Conservation (phyloP, 64 coral and sea anemone species). For the Montipora foliosa region DNA sequence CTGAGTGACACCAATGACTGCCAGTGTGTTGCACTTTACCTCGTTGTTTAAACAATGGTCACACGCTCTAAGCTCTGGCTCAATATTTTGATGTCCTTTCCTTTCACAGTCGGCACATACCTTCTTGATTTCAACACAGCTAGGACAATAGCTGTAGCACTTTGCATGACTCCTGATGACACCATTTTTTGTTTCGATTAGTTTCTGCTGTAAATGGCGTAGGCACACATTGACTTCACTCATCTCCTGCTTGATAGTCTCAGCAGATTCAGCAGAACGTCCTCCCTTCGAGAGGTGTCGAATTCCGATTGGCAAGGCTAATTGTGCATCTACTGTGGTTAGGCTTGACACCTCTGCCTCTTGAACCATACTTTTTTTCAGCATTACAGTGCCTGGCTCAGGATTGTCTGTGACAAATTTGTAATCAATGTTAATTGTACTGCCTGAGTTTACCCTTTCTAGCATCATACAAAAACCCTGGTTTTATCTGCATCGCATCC, state of each 20-base stretch:
- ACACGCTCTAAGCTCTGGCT: conserved; percentile 51
- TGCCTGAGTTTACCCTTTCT: conserved; percentile 73
- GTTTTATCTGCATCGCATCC: conserved; percentile 81
- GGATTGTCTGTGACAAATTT: too few species aligned
- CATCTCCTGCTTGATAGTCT: conserved; percentile 43
- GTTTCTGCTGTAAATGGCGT: conserved; percentile 62
- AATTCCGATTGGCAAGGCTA: conserved; percentile 48
- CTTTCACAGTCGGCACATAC: conserved; percentile 55
- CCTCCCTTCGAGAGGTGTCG: conserved; percentile 32
- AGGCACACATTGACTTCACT: conserved; percentile 54
- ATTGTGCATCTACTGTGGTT: conserved; percentile 40
- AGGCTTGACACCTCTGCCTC: conserved; percentile 59
- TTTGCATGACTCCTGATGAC: conserved; percentile 62
- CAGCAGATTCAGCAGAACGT: conserved; percentile 26
- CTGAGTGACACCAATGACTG: conserved; percentile 61
- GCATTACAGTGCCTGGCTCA: conserved; percentile 60
- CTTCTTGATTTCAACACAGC: conserved; percentile 36
- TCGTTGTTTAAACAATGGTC: conserved; percentile 60
- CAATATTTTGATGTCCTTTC: conserved; percentile 48
- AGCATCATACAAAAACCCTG: conserved; percentile 76
- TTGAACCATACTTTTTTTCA: conserved; percentile 63
- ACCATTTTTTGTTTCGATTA: conserved; percentile 61
- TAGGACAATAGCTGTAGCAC: conserved; percentile 46
- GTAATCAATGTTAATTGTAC: conserved; percentile 35
- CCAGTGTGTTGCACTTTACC: conserved; percentile 46